phyloP scores from a whole-genome alignment of 2,113 vertebrate genomes.

The Misgurnus mizolepis region DNA sequence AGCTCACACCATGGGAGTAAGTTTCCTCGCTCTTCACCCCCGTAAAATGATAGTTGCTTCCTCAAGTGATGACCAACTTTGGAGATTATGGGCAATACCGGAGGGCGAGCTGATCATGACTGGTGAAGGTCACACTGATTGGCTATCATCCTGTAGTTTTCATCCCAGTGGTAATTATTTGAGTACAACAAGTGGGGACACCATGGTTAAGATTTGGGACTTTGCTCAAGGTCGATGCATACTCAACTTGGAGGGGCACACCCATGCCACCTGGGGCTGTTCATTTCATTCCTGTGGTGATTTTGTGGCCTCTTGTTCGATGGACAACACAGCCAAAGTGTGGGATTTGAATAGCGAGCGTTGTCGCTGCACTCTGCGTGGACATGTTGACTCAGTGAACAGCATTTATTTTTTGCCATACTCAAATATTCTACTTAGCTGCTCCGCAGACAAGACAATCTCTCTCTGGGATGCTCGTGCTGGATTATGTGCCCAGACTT shows the following conservation, averaged over 20 bases:
- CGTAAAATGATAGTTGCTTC: constrained; percentile 66
- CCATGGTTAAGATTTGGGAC: constrained; percentile 76
- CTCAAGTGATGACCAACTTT: constrained; percentile 75
- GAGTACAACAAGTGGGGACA: constrained; percentile 76
- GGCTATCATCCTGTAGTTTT: constrained; percentile 80
- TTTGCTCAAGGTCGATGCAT: constrained; percentile 64
- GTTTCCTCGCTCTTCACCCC: constrained; percentile 74
- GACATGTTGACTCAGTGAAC: constrained; percentile 77
- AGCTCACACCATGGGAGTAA: constrained; percentile 75
- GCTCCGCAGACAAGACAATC: constrained; percentile 65
- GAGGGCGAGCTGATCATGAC: constrained; percentile 72
- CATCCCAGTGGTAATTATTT: constrained; percentile 75
- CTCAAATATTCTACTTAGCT: constrained; percentile 64
- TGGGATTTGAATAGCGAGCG: constrained; percentile 81
- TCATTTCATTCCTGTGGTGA: constrained; percentile 78
- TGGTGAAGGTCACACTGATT: constrained; percentile 78
- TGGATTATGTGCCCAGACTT: constrained; percentile 68
- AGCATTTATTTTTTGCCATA: constrained; percentile 76
- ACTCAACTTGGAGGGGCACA: constrained; percentile 75
- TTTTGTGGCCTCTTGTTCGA: constrained; percentile 84
- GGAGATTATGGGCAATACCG: constrained; percentile 77
- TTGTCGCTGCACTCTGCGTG: constrained; percentile 72
- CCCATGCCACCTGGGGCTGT: constrained; percentile 72
- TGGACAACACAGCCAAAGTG: constrained; percentile 77
- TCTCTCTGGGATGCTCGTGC: constrained; percentile 70